Evolutionary conservation across 2,888 invertebrate genomes (phyloP), one percentile per base, ranked within the genome.

Genomic region (Watsonalla cultraria): DNA sequence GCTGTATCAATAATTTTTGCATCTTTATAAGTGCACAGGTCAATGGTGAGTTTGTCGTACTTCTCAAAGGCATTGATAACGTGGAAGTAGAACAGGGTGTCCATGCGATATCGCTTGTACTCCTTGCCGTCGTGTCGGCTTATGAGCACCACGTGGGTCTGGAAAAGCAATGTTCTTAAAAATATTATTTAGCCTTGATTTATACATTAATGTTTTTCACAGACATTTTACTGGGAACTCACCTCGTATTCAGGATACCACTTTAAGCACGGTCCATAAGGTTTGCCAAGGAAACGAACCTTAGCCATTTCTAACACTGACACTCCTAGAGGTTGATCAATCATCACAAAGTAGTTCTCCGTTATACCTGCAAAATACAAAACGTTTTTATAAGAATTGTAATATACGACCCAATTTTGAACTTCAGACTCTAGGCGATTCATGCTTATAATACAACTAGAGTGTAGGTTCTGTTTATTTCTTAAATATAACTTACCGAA

Each of bases 11-110:
- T 83, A 91, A 96, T 95, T 59, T 94, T 92, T 0, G 97, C 93
- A 79, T 97, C 95, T 65, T 94, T 94, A 72, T 97, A 97, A 51
- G 94, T 93, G 74, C 97, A 97, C 52, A 97, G 92, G 73, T 97
- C 97, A 0, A 97, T 82, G 0, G 97, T 89, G 9, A 98, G 81
- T 57, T 91, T 91, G 52, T 92, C 91, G 49, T 93, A 69, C 60
- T 93, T 88, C 72, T 97, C 98, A 74, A 94, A 98, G 56, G 95
- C 93, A 84, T 98, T 98, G 64, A 97, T 96, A 47, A 96, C 94
- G 78, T 97, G 97, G 2, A 97, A 86, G 71, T 94, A 97, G 80
- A 97, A 97, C 66, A 97, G 94, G 0, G 95, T 86, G 53, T 95
- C 94, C 0, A 86, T 84, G 5, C 78, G 68, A 64, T 73, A 90